Conservation (phyloP, 2,113 vertebrate species). For the Callithrix jacchus region DNA sequence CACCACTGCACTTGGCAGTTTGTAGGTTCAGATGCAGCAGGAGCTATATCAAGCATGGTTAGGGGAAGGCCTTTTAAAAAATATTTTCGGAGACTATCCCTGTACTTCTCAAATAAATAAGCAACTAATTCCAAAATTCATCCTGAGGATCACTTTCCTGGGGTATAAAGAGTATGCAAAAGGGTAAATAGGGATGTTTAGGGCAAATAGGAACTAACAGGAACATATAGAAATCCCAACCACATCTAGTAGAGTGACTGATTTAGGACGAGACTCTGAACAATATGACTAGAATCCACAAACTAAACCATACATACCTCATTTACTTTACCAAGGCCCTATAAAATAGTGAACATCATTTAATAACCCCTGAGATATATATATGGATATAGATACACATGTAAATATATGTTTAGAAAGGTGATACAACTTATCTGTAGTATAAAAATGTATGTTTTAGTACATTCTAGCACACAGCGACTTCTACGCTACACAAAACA, state of each 20-base stretch:
- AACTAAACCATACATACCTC: neutral
- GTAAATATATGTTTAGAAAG: neutral
- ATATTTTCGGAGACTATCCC: neutral
- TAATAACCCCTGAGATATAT: neutral
- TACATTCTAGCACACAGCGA: neutral
- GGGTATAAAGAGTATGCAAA: neutral
- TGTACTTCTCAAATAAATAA: neutral
- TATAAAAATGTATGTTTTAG: neutral
- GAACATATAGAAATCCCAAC: neutral
- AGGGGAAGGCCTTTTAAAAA: neutral
- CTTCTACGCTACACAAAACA: neutral
- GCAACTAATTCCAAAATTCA: neutral
- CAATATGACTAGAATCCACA: fast-evolving
- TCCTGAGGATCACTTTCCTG: neutral
- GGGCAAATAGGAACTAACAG: fast-evolving
- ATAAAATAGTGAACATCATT: neutral
- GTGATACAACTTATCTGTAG: neutral
- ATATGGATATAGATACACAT: neutral
- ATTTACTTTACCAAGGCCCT: neutral
- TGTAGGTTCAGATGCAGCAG: neutral
- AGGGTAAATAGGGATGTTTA: neutral
- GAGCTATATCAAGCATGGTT: neutral
- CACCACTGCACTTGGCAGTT: fast-evolving
- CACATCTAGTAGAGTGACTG: neutral
- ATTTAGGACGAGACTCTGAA: neutral